Conservation (phyloP, 64 coral and sea anemone species). For the Pocillopora damicornis region DNA sequence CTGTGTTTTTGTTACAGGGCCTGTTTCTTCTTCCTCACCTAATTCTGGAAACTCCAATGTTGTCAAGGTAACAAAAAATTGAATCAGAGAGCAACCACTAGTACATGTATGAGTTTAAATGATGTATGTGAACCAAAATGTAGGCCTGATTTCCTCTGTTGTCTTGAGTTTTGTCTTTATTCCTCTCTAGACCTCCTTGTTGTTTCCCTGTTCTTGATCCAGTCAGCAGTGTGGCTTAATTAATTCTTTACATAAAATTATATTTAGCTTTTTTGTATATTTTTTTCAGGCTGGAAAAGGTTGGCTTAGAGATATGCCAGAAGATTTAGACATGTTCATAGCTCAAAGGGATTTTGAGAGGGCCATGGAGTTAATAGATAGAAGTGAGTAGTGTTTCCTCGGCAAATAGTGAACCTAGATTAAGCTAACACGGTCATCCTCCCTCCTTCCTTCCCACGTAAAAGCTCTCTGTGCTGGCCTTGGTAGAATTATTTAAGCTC, state of each 20-base stretch:
- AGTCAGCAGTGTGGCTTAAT: too few species aligned
- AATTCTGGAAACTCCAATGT: neutral
- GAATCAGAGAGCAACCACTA: neutral
- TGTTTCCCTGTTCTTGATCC: too few species aligned
- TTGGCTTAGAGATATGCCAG: constrained; percentile 91
- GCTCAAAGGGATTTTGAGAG: constrained; percentile 98
- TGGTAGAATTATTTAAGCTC: too few species aligned
- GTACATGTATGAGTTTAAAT: neutral
- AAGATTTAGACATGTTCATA: constrained; percentile 95
- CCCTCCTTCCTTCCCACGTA: too few species aligned
- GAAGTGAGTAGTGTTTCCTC: constrained; percentile 41
- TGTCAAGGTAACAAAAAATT: neutral
- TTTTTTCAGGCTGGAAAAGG: constrained; percentile 66
- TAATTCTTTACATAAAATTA: too few species aligned
- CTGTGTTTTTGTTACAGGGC: neutral
- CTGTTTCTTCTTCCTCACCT: constrained; percentile 31
- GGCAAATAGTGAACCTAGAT: neutral
- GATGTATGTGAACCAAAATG: neutral
- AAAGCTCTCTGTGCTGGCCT: too few species aligned
- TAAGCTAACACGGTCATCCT: too few species aligned
- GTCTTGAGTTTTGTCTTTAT: too few species aligned
- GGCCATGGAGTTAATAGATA: constrained; percentile 94
- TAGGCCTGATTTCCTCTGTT: too few species aligned
- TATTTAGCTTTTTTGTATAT: neutral
- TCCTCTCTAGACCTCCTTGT: too few species aligned